Evolutionary conservation across 2,113 vertebrate genomes (phyloP).

Genomic region (Uropsilus gracilis): DNA sequence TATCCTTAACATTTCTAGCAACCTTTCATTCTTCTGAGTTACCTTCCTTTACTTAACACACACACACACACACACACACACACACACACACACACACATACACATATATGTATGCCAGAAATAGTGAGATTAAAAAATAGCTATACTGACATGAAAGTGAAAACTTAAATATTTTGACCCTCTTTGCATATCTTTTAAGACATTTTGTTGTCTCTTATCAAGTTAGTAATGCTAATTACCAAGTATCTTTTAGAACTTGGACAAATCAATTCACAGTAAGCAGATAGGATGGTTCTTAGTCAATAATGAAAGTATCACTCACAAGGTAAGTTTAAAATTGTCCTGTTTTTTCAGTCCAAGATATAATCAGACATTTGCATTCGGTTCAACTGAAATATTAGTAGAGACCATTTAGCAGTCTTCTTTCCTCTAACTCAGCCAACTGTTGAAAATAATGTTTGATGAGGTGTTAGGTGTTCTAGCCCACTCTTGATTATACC

Average conservation of each 20-base stretch:
- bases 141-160: not conserved
- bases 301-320: not conserved
- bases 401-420: not conserved
- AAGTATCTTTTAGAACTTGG: not conserved
- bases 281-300: not conserved
- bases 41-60: not conserved
- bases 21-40: not conserved
- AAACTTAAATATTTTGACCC: constrained; percentile 5
- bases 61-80: too few species aligned
- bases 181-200: not conserved
- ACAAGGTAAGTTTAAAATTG: constrained; percentile 1
- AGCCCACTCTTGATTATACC: not conserved
- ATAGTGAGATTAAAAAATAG: not conserved
- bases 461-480: not conserved
- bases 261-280: not conserved
- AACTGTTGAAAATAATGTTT: not conserved
- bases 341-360: not conserved
- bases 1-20: not conserved
- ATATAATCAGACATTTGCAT: not conserved
- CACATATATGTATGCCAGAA: not conserved
- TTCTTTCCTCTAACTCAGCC: not conserved
- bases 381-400: not conserved
- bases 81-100: too few species aligned
- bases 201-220: not conserved
- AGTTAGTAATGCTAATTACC: not conserved